Base-by-base conservation (phyloP, 2,113 vertebrate species). In the Callionymus lyra region DNA sequence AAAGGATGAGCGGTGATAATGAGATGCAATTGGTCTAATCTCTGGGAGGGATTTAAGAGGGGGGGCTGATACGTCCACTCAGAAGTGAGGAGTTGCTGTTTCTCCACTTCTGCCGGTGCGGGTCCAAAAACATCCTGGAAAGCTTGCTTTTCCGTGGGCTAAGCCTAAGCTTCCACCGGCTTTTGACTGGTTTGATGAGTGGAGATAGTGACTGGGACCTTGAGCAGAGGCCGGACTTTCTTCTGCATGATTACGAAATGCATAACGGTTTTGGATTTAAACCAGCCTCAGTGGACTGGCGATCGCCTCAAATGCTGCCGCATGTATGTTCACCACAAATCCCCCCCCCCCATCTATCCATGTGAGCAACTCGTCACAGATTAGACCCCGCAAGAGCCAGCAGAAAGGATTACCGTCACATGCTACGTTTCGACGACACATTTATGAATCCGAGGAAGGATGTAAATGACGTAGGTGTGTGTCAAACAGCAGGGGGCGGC, bases 21-120 rank as follows among this genome's bases (percentile, higher is more conserved):
- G 58, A 63, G 43, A 73, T 66, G 68, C 64, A 72, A 72, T 68
- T 74, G 64, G 53, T 60, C 53, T 80, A 74, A 82, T 79, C 68
- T 76, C 51, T 62, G 60, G 36, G n/a, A 40, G 59, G 76, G 72
- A 76, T 77, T 77, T 74, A 68, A 74, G 53, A 48, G 21, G n/a
- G n/a, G 21, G 55, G 51, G 65, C 62, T 71, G 65, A 74, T 79
- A 68, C 15, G 45, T 59, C 70, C 53, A 62, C 58, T 41, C 34
- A 67, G 57, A 71, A 66, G 76, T 79, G 72, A 74, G 36, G 16
- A 59, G 63, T 60, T 67, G 59, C 52, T 65, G 47, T 66, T 60
- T 66, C 33, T 44, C 56, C 63, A 37, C 43, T 32, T 36, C n/a
- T n/a, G n/a, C n/a, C n/a, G n/a, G n/a, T n/a, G n/a, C n/a, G 47